phyloP scores from a whole-genome alignment of 2,113 vertebrate genomes.

The Theristicus caerulescens region DNA sequence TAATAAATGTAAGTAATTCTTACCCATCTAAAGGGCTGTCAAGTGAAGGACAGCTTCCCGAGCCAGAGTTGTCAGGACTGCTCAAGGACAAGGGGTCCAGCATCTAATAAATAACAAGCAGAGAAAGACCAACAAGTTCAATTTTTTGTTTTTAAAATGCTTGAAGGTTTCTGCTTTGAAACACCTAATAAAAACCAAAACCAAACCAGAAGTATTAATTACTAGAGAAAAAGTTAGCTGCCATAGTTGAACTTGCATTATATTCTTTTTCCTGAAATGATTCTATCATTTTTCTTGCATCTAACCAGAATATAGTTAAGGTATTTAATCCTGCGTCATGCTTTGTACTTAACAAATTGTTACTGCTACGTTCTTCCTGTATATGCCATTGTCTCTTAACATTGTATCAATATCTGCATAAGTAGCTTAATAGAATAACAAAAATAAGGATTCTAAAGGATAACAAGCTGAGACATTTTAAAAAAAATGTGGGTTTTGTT shows the following conservation, averaged over 20 bases:
- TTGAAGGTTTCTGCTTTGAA: neutral
- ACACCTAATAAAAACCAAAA: neutral
- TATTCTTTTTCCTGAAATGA: neutral
- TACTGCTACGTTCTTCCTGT: neutral
- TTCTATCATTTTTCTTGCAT: neutral
- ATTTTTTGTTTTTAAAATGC: neutral
- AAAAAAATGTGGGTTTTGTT: neutral
- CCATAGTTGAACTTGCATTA: neutral
- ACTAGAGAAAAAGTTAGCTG: neutral
- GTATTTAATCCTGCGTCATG: neutral
- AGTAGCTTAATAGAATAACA: neutral
- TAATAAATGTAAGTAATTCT: slow-evolving; percentile 16
- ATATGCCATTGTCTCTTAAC: neutral
- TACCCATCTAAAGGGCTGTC: slow-evolving; percentile 98
- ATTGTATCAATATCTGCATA: neutral
- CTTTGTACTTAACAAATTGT: neutral
- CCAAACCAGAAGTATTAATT: neutral
- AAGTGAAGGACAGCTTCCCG: slow-evolving; percentile 97
- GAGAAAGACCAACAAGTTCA: neutral
- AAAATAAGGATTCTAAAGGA: neutral
- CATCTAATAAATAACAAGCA: slow-evolving; percentile 81
- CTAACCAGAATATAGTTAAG: neutral
- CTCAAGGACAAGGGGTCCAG: slow-evolving; percentile 96
- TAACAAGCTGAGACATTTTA: neutral
- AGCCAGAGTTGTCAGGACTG: slow-evolving; percentile 98